Evolutionary conservation across 2,797 vertebrate species (phyloP), one percentile per base, ranked within the genome.

Genomic region (Paratrypauchen microcephalus): DNA sequence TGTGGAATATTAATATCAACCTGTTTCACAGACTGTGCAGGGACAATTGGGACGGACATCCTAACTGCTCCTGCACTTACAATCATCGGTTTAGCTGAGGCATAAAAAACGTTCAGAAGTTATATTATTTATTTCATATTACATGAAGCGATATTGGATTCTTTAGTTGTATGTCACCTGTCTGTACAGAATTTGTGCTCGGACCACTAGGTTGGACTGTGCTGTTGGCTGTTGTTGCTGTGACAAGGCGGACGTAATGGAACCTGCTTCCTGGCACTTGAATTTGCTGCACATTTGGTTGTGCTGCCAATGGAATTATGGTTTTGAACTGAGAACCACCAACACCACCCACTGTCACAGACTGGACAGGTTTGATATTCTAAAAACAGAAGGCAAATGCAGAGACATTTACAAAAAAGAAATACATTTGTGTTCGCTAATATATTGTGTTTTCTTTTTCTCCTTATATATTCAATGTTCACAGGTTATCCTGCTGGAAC

Each of bases 241-340:
- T 97, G 80, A 99, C 98, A 0, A 99, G 95, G 45, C 97, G 96
- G 69, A 99, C 97, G 69, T 99, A 99, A 89, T 98, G 97, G 83
- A 99, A 99, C 81, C 97, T 93, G 93, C 96, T 99, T 66, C 98
- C 98, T 24, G 97, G 97, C 70, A 99, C 98, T 94, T 99, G 97
- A 77, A 99, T 99, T 87, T 97, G 98, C 86, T 99, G 98, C 77
- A 99, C 95, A 23, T 97, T 99, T 2, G 96, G 93, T 76, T 96
- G 95, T 21, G 95, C 94, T 82, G 95, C 88, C 91, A 99, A 88
- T 1, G 98, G 97, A 92, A 99, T 97, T 88, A 99, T 96, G 76
- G 96, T 96, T 92, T 99, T 99, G 88, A 95, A 99, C 58, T 99
- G 97, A 72, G 97, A 94, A 57, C 94, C 84, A 61, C 87, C 84